Base-by-base conservation (phyloP, 2,797 vertebrate genomes). In the Todus mexicanus region DNA sequence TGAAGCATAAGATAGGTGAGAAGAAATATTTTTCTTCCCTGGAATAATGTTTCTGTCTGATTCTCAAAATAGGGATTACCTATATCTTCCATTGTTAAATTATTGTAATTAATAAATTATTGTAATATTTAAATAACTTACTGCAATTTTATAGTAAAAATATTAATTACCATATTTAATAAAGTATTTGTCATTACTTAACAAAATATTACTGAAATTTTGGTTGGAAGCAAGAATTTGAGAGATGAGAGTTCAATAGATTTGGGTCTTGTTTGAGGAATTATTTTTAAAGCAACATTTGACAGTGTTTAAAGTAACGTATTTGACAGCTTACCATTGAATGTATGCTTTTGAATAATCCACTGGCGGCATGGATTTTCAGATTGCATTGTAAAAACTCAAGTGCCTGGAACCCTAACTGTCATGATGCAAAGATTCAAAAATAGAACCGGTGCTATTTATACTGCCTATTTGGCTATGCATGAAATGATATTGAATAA, bases 401-500 rank as follows among this genome's bases (percentile, higher is more conserved):
- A 20, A 14, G 23, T 81, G 71, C 61, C 22, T 90, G 81, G 68
- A 91, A 87, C 84, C 38, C 70, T 71, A 89, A 53, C 60, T 48
- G 21, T 66, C 54, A 15, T 57, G 38, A 48, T 85, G 21, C 23
- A 77, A 86, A 86, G 69, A 92, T 94, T 96, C 47, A 91, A 45
- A 92, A 92, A 95, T n/a, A 90, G 77, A 93, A 89, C 35, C 0
- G 1, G 18, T 95, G 77, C 65, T 92, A 87, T 94, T 93, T 94
- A 93, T 87, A 53, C 87, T 89, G 42, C 43, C 50, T 90, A 16
- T 93, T 86, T 69, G 85, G 53, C 47, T 93, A 69, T 89, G 71
- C 89, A 77, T 88, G 53, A 91, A 94, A 83, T 82, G 27, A 48
- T 95, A 70, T 45, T 93, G 65, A 93, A 96, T 92, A 94, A 92